Evolutionary conservation across 2,888 invertebrate genomes (phyloP).

Genomic region (Micoletzkya japonica): DNA sequence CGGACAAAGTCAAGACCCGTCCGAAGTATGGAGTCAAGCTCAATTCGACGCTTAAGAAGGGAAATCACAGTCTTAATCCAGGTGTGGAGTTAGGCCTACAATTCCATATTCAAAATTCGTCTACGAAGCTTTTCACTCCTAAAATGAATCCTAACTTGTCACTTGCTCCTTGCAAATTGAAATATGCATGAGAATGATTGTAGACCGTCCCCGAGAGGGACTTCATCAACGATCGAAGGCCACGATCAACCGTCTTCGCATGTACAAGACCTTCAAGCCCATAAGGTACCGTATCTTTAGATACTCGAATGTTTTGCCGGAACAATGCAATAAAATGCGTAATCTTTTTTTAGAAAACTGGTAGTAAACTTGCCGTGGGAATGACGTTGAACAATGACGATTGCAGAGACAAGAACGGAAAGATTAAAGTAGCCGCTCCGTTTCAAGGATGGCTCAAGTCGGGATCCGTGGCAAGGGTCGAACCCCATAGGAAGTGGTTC

Average conservation of each 20-base stretch:
- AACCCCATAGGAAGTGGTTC: slow-evolving; percentile 98
- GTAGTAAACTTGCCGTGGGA: neutral
- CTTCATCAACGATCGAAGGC: slow-evolving; percentile 73
- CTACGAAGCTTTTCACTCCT: no score
- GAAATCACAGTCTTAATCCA: slow-evolving; percentile 91
- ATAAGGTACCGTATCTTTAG: slow-evolving; percentile 71
- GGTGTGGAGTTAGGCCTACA: no score
- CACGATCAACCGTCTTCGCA: slow-evolving; percentile 92
- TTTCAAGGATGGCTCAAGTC: slow-evolving; percentile 87
- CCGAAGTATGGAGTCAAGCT: slow-evolving; percentile 37
- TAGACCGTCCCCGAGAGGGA: slow-evolving; percentile 68
- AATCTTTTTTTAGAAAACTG: slow-evolving; percentile 1
- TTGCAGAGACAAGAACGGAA: slow-evolving; percentile 75
- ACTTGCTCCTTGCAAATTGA: no score
- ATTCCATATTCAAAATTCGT: no score
- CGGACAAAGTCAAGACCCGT: slow-evolving; percentile 31
- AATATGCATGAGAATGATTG: slow-evolving; percentile 28
- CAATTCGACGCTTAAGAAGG: slow-evolving; percentile 67
- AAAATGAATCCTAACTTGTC: no score
- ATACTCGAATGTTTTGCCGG: neutral
- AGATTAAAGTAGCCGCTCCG: slow-evolving; percentile 90
- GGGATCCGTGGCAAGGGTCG: slow-evolving; percentile 89
- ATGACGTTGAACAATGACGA: no score
- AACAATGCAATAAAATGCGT: neutral
- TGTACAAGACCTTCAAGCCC: slow-evolving; percentile 97